These are phyloP conservation scores for Drosophila dunni DNA, from an alignment of 1,140 invertebrate species.

Conservation along the genomic window DNA sequence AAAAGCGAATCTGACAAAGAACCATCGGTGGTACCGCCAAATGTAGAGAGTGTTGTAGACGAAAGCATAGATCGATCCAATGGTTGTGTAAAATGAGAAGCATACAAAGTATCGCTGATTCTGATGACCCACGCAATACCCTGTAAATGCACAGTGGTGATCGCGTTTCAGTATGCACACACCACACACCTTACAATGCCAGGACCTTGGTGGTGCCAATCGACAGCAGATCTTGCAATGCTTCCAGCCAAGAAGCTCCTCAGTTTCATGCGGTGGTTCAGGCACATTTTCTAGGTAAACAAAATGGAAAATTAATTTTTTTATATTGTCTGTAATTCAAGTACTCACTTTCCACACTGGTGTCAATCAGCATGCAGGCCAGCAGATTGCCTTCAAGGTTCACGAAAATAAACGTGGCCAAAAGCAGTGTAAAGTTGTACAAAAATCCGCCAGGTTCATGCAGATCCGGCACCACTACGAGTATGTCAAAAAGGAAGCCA, in stretches of 20 bases:
- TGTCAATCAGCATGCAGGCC: constrained; percentile 72
- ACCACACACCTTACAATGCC: constrained; percentile 93
- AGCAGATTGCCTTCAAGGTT: constrained; percentile 87
- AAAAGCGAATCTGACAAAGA: not conserved
- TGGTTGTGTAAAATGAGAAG: constrained; percentile 92
- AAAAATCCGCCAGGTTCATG: constrained; percentile 82
- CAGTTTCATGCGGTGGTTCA: not conserved
- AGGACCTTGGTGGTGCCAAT: constrained; percentile 92
- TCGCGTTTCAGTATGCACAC: constrained; percentile 95
- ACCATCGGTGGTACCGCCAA: not conserved
- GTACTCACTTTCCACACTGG: constrained; percentile 60
- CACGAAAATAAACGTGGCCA: constrained; percentile 86
- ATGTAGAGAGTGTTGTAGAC: constrained; percentile 86
- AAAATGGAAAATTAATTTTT: not conserved
- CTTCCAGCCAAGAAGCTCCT: constrained; percentile 24
- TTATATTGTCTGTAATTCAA: too few species aligned
- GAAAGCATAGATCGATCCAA: constrained; percentile 88
- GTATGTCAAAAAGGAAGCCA: constrained; percentile 86
- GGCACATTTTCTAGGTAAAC: not conserved
- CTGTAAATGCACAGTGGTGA: constrained; percentile 97
- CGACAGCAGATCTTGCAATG: constrained; percentile 69
- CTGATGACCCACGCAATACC: constrained; percentile 94
- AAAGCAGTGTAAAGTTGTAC: constrained; percentile 85
- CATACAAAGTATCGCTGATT: constrained; percentile 95
- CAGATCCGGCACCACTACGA: constrained; percentile 88